Conservation (phyloP, 1,140 invertebrate species). For the Homalodisca vitripennis region DNA sequence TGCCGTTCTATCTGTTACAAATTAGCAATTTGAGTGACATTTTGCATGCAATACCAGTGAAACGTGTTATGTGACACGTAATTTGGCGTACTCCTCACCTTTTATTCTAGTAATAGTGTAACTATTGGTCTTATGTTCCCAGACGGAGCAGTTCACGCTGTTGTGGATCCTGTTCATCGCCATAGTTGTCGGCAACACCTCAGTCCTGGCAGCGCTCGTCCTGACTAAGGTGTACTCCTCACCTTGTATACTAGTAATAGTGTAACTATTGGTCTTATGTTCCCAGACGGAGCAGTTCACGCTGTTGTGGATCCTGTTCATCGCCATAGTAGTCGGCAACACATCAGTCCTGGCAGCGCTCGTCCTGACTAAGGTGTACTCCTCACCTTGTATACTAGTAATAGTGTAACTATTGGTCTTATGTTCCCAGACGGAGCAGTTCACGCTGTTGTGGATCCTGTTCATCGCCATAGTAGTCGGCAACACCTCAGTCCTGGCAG, state of each 20-base stretch:
- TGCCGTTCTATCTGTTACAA: too few relatives aligned
- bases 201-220: constrained; percentile 79
- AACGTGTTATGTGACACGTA: too few relatives aligned
- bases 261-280: not conserved
- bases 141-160: constrained; percentile 88
- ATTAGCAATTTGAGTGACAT: too few relatives aligned
- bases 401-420: not conserved
- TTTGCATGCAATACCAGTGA: too few relatives aligned
- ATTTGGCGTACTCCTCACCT: too few relatives aligned
- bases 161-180: constrained; percentile 84
- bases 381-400: too few relatives aligned
- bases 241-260: too few relatives aligned
- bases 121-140: constrained; percentile 49
- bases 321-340: constrained; percentile 86
- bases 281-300: constrained; percentile 88
- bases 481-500: constrained; percentile 83
- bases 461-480: constrained; percentile 86
- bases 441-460: constrained; percentile 84
- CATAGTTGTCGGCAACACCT: constrained; percentile 85
- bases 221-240: too few relatives aligned
- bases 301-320: constrained; percentile 84
- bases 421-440: constrained; percentile 79
- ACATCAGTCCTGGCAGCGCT: constrained; percentile 81
- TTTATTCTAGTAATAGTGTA: too few relatives aligned
- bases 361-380: constrained; percentile 77